Evolutionary conservation across 1,140 invertebrate species (phyloP), one percentile per base, ranked within the genome.

Genomic region (Hetaerina americana): DNA sequence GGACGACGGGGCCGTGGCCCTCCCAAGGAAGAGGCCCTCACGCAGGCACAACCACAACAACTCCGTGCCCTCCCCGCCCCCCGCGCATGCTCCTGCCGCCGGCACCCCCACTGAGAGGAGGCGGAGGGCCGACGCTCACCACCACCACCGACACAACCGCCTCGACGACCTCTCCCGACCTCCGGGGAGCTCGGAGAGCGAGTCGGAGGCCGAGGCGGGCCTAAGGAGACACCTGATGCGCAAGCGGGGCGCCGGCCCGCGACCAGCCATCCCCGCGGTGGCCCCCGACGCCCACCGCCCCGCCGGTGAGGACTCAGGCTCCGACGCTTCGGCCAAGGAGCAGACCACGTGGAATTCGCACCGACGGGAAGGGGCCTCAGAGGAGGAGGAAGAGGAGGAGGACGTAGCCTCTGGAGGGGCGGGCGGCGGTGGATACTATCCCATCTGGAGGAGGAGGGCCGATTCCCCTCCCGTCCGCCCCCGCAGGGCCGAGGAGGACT

Each of bases 341-440:
- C 74, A 77, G 12, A 71, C 75, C 3, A 79, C 78, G 3, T 79
- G 78, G 78, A 79, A 79, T 69, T 79, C 78, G 1, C 77, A 79
- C 24, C 25, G 67, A 15, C 2, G 67, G 18, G 71, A 31, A 22
- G 49, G 75, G 73, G 10, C 77, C 76, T 66, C 71, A 70, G 66
- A 74, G 75, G 22, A 40, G 18, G 27, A 49, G 6, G 68, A 49
- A 29, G 69, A 66, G n/a, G n/a, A 66, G 25, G n/a, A n/a, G n/a
- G n/a, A n/a, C n/a, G n/a, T n/a, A n/a, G n/a, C n/a, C n/a, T n/a
- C n/a, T n/a, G n/a, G n/a, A n/a, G n/a, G n/a, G n/a, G n/a, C n/a
- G n/a, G 70, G 66, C 26, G 66, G 73, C 69, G 73, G 72, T 15
- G 78, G 79, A 26, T 81, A 81, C 70, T 79, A 78, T 31, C 79